phyloP scores from a whole-genome alignment of 2,113 vertebrate genomes.

The Ursus arctos region DNA sequence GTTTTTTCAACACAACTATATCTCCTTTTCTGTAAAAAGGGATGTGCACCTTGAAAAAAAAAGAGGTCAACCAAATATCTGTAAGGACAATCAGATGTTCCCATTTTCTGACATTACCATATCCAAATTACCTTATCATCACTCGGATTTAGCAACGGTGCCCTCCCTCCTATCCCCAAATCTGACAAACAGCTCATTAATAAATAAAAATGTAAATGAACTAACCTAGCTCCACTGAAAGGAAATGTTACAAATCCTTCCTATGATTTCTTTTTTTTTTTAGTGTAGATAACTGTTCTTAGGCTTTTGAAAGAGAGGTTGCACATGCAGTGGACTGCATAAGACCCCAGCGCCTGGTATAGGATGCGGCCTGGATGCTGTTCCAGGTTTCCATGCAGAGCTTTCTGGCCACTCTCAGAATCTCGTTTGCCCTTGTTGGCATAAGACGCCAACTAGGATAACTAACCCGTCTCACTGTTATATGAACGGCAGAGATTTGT shows the following conservation, averaged over 20 bases:
- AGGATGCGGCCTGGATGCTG: background rate
- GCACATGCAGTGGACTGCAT: fast-evolving
- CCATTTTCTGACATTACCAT: background rate
- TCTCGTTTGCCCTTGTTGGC: background rate
- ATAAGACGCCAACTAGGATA: background rate
- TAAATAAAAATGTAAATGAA: conserved; percentile 32
- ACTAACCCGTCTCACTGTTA: background rate
- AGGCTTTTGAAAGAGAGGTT: background rate
- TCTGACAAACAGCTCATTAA: background rate
- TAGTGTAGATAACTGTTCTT: background rate
- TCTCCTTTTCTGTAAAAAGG: background rate
- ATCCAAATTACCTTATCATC: background rate
- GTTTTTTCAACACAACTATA: background rate
- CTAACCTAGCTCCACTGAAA: background rate
- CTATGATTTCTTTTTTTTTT: background rate
- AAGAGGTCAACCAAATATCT: background rate
- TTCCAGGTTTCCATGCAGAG: background rate
- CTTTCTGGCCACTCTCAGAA: background rate
- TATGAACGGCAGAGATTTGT: background rate
- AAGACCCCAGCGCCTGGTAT: too few species aligned
- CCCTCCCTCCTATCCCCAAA: background rate
- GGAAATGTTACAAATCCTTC: background rate
- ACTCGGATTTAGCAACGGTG: background rate
- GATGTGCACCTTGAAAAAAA: background rate
- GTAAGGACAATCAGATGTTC: background rate